Conservation (phyloP, 2,113 vertebrate species). For the Mellivora capensis region DNA sequence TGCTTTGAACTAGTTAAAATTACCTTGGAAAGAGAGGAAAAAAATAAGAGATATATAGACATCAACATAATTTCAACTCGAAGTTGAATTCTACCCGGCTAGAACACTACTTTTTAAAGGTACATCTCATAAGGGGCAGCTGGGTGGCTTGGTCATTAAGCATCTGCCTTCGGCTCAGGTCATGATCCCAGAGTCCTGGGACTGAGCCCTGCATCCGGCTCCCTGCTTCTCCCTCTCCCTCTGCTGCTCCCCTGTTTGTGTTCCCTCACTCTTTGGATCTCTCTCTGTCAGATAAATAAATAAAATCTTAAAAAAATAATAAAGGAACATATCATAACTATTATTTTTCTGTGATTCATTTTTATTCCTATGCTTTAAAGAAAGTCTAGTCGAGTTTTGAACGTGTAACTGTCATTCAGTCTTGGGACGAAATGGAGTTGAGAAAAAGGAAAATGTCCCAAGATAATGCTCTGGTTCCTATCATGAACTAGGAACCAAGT, state of each 20-base stretch:
- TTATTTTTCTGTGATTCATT: neutral
- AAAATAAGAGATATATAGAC: neutral
- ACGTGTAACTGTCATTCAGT: neutral
- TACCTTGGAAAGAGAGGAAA: constrained; percentile 76
- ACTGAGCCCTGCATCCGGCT: too few relatives aligned
- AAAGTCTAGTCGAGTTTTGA: neutral
- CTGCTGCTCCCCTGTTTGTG: too few relatives aligned
- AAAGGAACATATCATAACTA: neutral
- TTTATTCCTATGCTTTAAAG: neutral
- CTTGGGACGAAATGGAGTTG: neutral
- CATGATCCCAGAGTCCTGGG: too few relatives aligned
- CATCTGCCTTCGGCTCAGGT: too few relatives aligned
- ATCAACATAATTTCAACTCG: neutral
- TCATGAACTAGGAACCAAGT: neutral
- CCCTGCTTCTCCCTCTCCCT: too few relatives aligned
- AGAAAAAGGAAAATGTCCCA: neutral
- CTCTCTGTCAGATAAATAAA: too few relatives aligned
- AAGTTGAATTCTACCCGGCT: neutral
- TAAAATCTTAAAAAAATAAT: too few relatives aligned
- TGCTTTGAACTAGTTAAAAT: constrained; percentile 88
- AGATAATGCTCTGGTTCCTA: neutral
- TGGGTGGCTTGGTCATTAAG: too few relatives aligned
- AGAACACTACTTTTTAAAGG: neutral
- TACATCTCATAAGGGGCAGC: too few relatives aligned
- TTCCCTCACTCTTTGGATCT: too few relatives aligned